These are phyloP conservation scores for Bellardia bayeri DNA, from an alignment of 2,888 invertebrate species.

Conservation along the genomic window DNA sequence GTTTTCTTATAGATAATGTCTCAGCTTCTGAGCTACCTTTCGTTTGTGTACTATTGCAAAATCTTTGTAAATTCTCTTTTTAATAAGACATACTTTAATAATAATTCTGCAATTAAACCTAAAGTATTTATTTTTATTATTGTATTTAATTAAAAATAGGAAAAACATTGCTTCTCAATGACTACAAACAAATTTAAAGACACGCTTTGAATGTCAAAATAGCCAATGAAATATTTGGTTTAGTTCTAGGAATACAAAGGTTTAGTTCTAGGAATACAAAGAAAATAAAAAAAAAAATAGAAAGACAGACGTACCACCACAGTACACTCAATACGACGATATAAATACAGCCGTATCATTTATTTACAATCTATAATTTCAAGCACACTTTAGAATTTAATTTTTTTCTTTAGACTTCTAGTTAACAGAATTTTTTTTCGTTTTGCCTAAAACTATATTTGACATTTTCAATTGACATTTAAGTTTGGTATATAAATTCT, in stretches of 20 bases:
- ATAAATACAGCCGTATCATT: background rate
- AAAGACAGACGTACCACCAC: background rate
- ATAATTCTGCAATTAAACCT: too few relatives aligned
- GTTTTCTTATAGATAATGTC: background rate
- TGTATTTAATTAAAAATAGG: too few relatives aligned
- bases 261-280: constrained; percentile 1
- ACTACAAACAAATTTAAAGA: too few relatives aligned
- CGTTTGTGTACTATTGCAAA: background rate
- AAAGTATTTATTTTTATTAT: too few relatives aligned
- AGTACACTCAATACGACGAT: background rate
- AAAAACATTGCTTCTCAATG: too few relatives aligned
- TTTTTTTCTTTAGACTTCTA: background rate
- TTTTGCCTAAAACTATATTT: constrained; percentile 48
- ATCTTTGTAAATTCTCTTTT: too few relatives aligned
- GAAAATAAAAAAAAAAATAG: background rate
- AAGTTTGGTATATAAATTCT: constrained; percentile 24
- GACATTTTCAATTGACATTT: constrained; percentile 53
- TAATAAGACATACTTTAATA: too few relatives aligned
- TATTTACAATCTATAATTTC: background rate
- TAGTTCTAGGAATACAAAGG: background rate
- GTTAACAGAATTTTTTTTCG: constrained; percentile 32
- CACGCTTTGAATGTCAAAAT: background rate
- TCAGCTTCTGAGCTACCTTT: background rate
- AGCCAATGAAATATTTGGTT: background rate
- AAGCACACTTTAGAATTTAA: background rate